These are phyloP conservation scores for Corydoras sp. DNA, from an alignment of 2,113 vertebrate genomes.

Conservation along the genomic window DNA sequence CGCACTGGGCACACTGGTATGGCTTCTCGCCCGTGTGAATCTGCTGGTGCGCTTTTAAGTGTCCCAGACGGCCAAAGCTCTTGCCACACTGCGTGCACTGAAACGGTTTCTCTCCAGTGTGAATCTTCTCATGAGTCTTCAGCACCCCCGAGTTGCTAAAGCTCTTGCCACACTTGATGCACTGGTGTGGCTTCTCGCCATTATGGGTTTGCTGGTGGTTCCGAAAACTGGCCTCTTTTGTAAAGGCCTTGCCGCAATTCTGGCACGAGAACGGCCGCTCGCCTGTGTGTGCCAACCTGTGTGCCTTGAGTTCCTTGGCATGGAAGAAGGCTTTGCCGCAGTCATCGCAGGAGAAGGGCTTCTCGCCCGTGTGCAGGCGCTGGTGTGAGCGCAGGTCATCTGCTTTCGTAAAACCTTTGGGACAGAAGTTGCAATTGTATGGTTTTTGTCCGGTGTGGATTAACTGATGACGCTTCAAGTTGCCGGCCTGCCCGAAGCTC, in stretches of 20 bases:
- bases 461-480: conserved; percentile 71
- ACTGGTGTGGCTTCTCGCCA: conserved; percentile 62
- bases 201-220: conserved; percentile 69
- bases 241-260: conserved; percentile 70
- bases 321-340: conserved; percentile 69
- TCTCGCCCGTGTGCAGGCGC: conserved; percentile 69
- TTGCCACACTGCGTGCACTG: conserved; percentile 73
- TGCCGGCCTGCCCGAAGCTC: conserved; percentile 71
- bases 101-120: conserved; percentile 67
- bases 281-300: conserved; percentile 67
- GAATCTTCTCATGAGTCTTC: conserved; percentile 73
- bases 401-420: conserved; percentile 72
- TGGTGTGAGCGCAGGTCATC: conserved; percentile 69
- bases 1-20: conserved; percentile 61
- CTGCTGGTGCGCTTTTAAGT: conserved; percentile 75
- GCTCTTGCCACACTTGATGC: conserved; percentile 67
- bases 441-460: conserved; percentile 73
- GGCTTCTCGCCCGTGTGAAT: conserved; percentile 71
- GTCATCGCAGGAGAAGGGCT: conserved; percentile 63
- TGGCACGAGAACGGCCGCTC: conserved; percentile 63
- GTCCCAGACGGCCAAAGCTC: conserved; percentile 70
- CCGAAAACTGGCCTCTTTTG: conserved; percentile 64
- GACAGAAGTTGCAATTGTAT: conserved; percentile 69
- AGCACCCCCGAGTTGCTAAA: conserved; percentile 71
- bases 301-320: conserved; percentile 66